These are phyloP conservation scores for Hippocampus comes DNA, from an alignment of 2,113 vertebrate species.

Conservation along the genomic window DNA sequence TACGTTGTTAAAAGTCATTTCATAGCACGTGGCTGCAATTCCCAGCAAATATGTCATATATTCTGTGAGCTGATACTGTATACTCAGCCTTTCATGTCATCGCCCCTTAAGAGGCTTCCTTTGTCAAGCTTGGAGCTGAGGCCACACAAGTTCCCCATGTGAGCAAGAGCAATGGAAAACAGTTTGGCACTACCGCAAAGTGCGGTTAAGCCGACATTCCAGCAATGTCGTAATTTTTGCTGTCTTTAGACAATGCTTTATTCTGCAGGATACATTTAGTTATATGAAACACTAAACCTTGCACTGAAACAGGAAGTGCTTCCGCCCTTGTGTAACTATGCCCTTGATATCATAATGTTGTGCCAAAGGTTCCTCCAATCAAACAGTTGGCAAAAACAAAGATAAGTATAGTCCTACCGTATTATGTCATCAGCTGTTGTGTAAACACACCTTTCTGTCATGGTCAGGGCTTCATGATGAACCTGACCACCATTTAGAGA, in stretches of 20 bases:
- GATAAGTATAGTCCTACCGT: neutral
- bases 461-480: neutral
- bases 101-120: conserved; percentile 16
- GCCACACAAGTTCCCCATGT: conserved; percentile 30
- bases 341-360: neutral
- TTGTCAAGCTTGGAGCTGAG: conserved; percentile 16
- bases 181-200: neutral
- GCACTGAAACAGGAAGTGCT: neutral
- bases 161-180: neutral
- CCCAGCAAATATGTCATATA: neutral
- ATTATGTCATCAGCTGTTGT: neutral
- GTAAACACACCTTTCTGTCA: neutral
- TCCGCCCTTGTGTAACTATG: neutral
- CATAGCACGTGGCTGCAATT: neutral
- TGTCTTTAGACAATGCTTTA: neutral
- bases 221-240: neutral
- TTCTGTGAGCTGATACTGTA: conserved; percentile 6
- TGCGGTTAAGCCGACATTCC: neutral
- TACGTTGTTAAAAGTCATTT: neutral
- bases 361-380: neutral
- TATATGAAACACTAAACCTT: neutral
- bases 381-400: neutral
- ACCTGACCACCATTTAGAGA: neutral
- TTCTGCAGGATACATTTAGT: neutral
- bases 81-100: conserved; percentile 15